Evolutionary conservation across 2,888 invertebrate genomes (phyloP).

Genomic region (Loripinus fragilis): DNA sequence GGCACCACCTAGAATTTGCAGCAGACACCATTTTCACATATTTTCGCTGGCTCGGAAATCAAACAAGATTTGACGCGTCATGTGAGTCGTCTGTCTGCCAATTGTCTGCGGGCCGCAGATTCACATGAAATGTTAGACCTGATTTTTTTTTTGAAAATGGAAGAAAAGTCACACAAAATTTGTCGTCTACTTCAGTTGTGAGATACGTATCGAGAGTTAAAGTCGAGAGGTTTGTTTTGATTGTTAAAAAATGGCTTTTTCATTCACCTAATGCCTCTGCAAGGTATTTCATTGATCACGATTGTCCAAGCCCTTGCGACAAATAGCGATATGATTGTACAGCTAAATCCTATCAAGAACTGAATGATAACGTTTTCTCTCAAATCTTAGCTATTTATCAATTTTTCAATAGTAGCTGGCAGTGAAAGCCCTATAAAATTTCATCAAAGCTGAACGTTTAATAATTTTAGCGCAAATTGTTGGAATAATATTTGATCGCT

Average conservation of each 20-base stretch:
- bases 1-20: too few species aligned
- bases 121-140: too few species aligned
- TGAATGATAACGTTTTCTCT: neutral
- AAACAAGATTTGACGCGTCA: too few species aligned
- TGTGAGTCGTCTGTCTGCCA: too few species aligned
- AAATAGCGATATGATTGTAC: neutral
- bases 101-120: too few species aligned
- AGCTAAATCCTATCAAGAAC: neutral
- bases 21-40: too few species aligned
- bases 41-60: too few species aligned
- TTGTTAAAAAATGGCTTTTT: neutral
- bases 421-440: neutral
- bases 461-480: slow-evolving; percentile 1
- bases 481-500: slow-evolving; percentile 10
- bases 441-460: slow-evolving; percentile 1
- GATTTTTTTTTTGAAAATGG: too few species aligned
- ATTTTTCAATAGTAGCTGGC: neutral
- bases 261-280: neutral
- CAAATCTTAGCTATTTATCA: slow-evolving; percentile 6
- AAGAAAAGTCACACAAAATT: too few species aligned
- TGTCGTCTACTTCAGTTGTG: too few species aligned
- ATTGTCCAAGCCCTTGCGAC: neutral
- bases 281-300: neutral
- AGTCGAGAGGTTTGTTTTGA: neutral
- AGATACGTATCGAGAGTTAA: neutral